A percentile compares a stretch with the other conserved stretches of the same genome.
Evolutionary conservation across 1,140 invertebrate genomes (phyloP).

Genomic region (Sycophaga agraensis): DNA sequence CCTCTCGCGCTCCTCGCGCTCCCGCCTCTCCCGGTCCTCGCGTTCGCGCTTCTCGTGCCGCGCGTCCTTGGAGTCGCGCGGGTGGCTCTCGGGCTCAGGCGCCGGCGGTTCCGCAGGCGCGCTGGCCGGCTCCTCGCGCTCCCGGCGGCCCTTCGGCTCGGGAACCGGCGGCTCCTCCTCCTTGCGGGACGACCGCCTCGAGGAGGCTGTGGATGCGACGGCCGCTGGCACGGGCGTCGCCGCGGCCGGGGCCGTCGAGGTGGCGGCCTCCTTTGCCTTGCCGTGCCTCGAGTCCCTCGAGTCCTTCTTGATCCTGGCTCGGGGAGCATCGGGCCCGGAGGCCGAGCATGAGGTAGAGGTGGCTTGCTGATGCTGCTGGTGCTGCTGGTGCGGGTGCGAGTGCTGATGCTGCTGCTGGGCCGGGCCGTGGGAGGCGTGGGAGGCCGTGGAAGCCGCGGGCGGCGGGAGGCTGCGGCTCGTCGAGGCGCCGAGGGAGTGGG

Average conservation of each 20-base stretch:
- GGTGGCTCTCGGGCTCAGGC: slow-evolving; percentile 55
- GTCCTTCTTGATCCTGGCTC: slow-evolving; percentile 15
- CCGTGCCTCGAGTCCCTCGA: slow-evolving; percentile 44
- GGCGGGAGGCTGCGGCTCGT: slow-evolving; percentile 26
- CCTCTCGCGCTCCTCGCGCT: slow-evolving; percentile 49
- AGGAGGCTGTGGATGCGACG: neutral
- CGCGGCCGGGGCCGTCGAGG: slow-evolving; percentile 10
- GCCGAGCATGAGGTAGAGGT: slow-evolving; percentile 1
- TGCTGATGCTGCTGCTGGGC: neutral
- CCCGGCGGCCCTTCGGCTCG: slow-evolving; percentile 36
- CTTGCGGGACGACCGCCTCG: slow-evolving; percentile 37
- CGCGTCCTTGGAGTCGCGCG: slow-evolving; percentile 48
- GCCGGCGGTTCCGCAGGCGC: slow-evolving; percentile 9
- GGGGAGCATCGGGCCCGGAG: neutral
- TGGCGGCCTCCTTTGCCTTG: slow-evolving; percentile 41
- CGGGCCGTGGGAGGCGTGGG: slow-evolving; percentile 17
- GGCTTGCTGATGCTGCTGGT: neutral
- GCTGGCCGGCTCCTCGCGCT: slow-evolving; percentile 50
- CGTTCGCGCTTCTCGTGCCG: slow-evolving; percentile 58
- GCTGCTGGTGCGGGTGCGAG: neutral
- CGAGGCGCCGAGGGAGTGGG: slow-evolving; percentile 40
- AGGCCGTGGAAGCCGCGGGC: slow-evolving; percentile 5
- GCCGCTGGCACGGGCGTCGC: slow-evolving; percentile 22
- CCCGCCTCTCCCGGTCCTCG: slow-evolving; percentile 58
- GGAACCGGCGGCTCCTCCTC: slow-evolving; percentile 35